These are phyloP conservation scores for Prosapia bicincta DNA, from an alignment of 2,888 invertebrate species.

Conservation along the genomic window DNA sequence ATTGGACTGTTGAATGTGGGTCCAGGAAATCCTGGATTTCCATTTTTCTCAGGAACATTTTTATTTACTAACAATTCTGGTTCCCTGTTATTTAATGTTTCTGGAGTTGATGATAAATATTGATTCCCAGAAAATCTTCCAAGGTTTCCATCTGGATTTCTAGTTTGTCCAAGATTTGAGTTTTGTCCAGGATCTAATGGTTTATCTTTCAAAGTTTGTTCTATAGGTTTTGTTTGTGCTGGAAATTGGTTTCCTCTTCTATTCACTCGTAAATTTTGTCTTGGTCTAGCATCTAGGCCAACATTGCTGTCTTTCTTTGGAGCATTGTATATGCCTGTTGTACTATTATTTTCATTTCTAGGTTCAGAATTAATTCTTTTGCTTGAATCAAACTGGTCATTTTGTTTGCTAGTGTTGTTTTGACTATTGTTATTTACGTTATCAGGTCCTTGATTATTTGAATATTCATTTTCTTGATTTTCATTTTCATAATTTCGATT, in stretches of 20 bases:
- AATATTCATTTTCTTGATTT: background rate
- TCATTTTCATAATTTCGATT: conserved; percentile 1
- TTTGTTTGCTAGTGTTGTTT: background rate
- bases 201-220: background rate
- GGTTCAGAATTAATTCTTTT: background rate
- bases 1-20: background rate
- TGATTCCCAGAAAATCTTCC: background rate
- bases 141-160: background rate
- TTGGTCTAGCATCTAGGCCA: background rate
- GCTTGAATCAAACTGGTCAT: background rate
- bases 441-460: background rate
- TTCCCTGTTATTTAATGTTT: background rate
- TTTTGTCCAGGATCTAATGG: background rate
- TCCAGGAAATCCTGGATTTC: background rate
- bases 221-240: background rate
- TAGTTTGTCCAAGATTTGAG: background rate
- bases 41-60: background rate
- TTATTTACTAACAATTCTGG: background rate
- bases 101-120: background rate
- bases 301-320: background rate
- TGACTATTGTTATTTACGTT: background rate
- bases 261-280: background rate
- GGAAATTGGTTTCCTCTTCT: background rate
- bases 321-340: background rate
- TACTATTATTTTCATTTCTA: background rate